phyloP scores from a whole-genome alignment of 2,888 invertebrate genomes.

The Hypsopygia costalis region DNA sequence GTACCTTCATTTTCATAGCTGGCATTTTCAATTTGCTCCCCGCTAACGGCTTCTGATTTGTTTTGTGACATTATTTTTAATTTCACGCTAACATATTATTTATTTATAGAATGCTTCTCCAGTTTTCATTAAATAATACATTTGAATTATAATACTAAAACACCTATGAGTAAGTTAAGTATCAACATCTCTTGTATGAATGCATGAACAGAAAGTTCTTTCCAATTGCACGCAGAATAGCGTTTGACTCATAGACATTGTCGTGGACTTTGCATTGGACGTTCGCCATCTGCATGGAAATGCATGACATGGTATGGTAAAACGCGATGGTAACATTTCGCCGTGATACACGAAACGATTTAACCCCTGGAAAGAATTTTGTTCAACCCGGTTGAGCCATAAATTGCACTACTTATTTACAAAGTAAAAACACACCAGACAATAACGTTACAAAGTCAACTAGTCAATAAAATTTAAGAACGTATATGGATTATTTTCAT shows the following conservation, averaged over 20 bases:
- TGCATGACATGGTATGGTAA: not conserved
- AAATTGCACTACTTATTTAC: no score
- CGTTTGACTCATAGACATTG: constrained; percentile 20
- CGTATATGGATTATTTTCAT: no score
- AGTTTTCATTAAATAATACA: no score
- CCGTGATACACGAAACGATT: not conserved
- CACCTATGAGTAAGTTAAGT: no score
- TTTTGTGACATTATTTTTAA: not conserved
- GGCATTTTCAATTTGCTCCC: constrained; percentile 10
- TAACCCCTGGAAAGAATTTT: not conserved
- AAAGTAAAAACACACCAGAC: no score
- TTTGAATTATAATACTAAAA: no score
- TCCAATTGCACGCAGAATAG: not conserved
- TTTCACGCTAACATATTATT: not conserved
- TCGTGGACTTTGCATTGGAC: constrained; percentile 14
- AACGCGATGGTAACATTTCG: not conserved
- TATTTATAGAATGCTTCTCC: not conserved
- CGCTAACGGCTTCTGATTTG: constrained; percentile 4
- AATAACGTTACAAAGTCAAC: no score
- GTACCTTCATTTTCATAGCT: constrained; percentile 25
- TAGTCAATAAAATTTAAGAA: no score
- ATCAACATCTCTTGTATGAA: not conserved
- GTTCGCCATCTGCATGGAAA: constrained; percentile 14
- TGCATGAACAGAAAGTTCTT: no score
- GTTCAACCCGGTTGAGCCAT: no score